Base-by-base conservation (phyloP, 2,888 invertebrate species). In the Nymphalis polychloros region DNA sequence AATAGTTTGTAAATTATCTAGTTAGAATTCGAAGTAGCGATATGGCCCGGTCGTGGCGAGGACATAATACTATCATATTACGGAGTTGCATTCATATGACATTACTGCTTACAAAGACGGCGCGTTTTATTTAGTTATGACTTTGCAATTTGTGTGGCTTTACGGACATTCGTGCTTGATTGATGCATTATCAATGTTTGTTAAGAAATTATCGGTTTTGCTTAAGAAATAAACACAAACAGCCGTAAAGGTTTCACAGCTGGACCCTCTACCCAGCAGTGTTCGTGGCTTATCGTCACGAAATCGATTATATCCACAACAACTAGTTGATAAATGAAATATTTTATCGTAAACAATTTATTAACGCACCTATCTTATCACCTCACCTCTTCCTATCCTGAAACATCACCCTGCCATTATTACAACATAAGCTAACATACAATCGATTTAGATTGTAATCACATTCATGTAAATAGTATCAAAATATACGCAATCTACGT, bases 1-100 rank as follows among this genome's bases (percentile, higher is more conserved):
- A 57, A 20, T 41, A 17, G 57, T n/a, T 35, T 57, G 57, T 41
- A n/a, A 41, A 41, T 57, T 57, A 41, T 19, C 16, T 57, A 10
- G 35, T 41, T 57, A 35, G 19, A 7, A 57, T 57, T 57, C 41
- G 13, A 41, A 41, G 57, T 41, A 16, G 23, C 53, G 53, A n/a
- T 8, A 17, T 19, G 49, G 19, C 19, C 19, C 19, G 8, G 41
- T 41, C 17, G 35, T 41, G 19, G 35, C 57, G 35, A 41, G 35
- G 35, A 41, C 57, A 19, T 57, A 41, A 55, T 8, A 55, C 55
- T 57, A 57, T 57, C 57, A 57, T 41, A 41, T 35, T 57, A 55
- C 55, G 31, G n/a, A 55, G 8, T 20, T 55, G 35, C 57, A 57
- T 35, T 41, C 41, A 19, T 19, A 2, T 19, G 57, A 57, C 57